Base-by-base conservation (phyloP, 1,140 invertebrate species). In the Atopsyche davidsoni region DNA sequence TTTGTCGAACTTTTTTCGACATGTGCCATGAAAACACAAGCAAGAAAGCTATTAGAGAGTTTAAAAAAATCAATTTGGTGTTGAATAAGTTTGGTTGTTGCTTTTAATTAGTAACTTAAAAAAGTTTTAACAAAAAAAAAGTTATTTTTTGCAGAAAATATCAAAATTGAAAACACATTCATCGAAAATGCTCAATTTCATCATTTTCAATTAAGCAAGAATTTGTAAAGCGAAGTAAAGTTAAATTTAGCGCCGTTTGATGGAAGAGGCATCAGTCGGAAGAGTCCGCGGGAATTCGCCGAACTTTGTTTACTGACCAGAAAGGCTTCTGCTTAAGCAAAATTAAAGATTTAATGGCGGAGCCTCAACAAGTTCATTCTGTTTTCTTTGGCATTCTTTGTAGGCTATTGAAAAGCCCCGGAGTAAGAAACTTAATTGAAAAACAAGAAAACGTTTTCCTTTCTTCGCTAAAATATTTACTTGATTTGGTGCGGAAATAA, bases 271-370 rank as follows among this genome's bases (percentile, higher is more conserved):
- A 32, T 32, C 18, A 38, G 22, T 14, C 18, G 22, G n/a, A n/a
- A 7, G 10, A 23, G 36, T 22, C 35, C 17, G 9, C 40, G 6
- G 17, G 41, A 48, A 31, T 21, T n/a, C 24, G 25, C 9, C 39
- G 36, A 47, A 48, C 14, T 46, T 40, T 48, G 9, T 31, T 32
- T 48, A 48, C 32, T 48, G 22, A 48, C 38, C 36, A 31, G 25
- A 48, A 31, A 48, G 36, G 18, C 41, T 48, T 28, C 24, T 31
- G 46, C n/a, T 41, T 40, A 28, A 32, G 38, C 31, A 41, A 40
- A 48, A 40, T 48, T 48, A 40, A 48, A 41, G 36, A 18, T 41
- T 48, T 39, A 36, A 19, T 22, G 25, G 36, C 13, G 41, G 24
- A 31, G 24, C 41, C 39, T 24, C 34, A 38, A 39, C 22, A 19